Evolutionary conservation across 1,140 invertebrate species (phyloP).

Genomic region (Drosophila ananassae): DNA sequence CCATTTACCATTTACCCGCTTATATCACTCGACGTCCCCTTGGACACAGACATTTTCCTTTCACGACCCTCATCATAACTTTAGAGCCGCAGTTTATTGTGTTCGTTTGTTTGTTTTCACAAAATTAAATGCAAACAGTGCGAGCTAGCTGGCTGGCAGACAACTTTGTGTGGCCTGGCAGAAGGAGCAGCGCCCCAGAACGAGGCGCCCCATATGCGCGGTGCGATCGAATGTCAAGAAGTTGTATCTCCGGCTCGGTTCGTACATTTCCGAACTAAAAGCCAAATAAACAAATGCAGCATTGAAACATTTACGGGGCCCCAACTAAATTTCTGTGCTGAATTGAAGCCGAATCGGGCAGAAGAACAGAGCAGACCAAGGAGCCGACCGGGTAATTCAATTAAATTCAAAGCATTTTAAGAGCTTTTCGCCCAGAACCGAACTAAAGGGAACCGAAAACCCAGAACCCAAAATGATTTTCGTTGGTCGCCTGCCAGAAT

Average conservation of each 20-base stretch:
- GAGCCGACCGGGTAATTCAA: constrained; percentile 55
- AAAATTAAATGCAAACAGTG: constrained; percentile 36
- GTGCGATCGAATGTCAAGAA: constrained; percentile 69
- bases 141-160: constrained; percentile 33
- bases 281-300: constrained; percentile 60
- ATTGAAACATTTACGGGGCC: constrained; percentile 53
- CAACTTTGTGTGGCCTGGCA: not conserved
- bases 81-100: constrained; percentile 51
- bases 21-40: constrained; percentile 3
- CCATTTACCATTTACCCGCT: constrained; percentile 23
- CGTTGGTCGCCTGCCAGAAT: constrained; percentile 48
- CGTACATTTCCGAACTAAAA: constrained; percentile 24
- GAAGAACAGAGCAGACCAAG: constrained; percentile 25
- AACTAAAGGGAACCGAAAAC: not conserved
- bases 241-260: constrained; percentile 15
- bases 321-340: constrained; percentile 30
- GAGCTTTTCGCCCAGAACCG: constrained; percentile 44
- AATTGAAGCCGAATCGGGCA: constrained; percentile 10
- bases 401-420: constrained; percentile 54
- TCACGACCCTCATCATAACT: constrained; percentile 68
- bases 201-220: constrained; percentile 51
- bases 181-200: not conserved
- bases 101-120: constrained; percentile 46
- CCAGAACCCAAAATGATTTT: constrained; percentile 29
- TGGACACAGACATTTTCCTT: constrained; percentile 24